Evolutionary conservation across 2,113 vertebrate genomes (phyloP).

Genomic region (Xiphorhynchus elegans): DNA sequence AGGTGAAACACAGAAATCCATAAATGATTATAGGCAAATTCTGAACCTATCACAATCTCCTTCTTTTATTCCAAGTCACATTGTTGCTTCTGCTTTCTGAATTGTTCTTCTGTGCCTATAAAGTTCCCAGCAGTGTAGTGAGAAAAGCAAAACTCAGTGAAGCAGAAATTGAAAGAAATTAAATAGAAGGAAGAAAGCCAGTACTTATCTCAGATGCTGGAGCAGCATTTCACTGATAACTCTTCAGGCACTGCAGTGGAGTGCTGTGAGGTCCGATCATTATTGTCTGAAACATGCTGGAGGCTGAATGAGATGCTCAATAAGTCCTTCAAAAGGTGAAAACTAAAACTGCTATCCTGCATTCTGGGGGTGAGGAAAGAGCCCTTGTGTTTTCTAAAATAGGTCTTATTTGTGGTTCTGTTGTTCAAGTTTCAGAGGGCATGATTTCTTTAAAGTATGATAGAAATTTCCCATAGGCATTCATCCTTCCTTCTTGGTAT

Average conservation of each 20-base stretch:
- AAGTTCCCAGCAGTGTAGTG: neutral
- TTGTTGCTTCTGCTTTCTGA: neutral
- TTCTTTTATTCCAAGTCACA: neutral
- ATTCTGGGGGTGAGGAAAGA: neutral
- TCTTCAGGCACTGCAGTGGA: neutral
- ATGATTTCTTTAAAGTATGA: neutral
- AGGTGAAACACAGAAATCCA: neutral
- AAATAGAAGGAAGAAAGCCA: neutral
- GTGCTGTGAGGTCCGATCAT: neutral
- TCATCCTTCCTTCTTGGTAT: rapidly evolving
- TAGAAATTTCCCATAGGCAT: neutral
- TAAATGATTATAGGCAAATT: neutral
- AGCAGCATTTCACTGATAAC: neutral
- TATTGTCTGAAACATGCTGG: neutral
- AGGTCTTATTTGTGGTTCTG: neutral
- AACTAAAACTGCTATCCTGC: neutral
- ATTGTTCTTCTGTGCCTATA: neutral
- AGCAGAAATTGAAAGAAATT: neutral
- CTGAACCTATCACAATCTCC: neutral
- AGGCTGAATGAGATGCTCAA: neutral
- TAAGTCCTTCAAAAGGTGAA: constrained; percentile 3
- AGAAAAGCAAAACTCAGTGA: neutral
- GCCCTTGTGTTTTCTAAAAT: constrained; percentile 1
- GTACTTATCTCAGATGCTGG: neutral
- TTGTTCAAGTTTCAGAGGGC: neutral